These are phyloP conservation scores for Lithophane socia DNA, from an alignment of 2,888 invertebrate species.

Conservation along the genomic window DNA sequence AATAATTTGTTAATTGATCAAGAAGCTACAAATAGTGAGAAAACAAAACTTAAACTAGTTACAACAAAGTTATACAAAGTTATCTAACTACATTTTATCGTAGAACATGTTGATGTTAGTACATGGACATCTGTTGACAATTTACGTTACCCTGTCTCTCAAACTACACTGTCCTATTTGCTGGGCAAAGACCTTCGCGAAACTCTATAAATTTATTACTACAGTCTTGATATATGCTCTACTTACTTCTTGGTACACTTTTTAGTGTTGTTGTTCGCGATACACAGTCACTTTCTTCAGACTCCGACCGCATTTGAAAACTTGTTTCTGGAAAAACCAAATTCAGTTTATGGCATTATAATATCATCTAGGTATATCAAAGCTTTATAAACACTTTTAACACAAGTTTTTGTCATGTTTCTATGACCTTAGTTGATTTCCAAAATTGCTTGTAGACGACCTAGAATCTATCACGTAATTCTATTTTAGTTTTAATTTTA, in stretches of 20 bases:
- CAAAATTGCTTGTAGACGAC: not conserved
- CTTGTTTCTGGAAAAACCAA: slow-evolving; percentile 84
- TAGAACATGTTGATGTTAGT: too few relatives aligned
- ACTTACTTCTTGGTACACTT: slow-evolving; percentile 86
- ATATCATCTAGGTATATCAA: slow-evolving; percentile 1
- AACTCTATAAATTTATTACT: too few relatives aligned
- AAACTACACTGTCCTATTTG: too few relatives aligned
- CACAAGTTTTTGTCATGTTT: not conserved
- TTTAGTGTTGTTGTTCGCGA: slow-evolving; percentile 87
- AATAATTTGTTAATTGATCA: too few relatives aligned
- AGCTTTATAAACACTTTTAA: not conserved
- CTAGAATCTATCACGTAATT: rapidly evolving
- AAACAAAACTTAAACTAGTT: too few relatives aligned
- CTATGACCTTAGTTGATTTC: rapidly evolving
- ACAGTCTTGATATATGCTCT: not conserved
- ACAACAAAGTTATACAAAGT: too few relatives aligned
- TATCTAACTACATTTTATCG: too few relatives aligned
- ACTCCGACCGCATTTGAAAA: slow-evolving; percentile 89
- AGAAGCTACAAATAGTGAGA: too few relatives aligned
- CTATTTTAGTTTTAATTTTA: not conserved
- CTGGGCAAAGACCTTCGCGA: not conserved
- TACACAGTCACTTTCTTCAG: slow-evolving; percentile 88
- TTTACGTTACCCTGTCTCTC: too few relatives aligned
- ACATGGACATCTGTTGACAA: too few relatives aligned
- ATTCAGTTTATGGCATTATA: not conserved